These are phyloP conservation scores for Poecilia velifera DNA, from an alignment of 2,797 vertebrate genomes.

Conservation along the genomic window DNA sequence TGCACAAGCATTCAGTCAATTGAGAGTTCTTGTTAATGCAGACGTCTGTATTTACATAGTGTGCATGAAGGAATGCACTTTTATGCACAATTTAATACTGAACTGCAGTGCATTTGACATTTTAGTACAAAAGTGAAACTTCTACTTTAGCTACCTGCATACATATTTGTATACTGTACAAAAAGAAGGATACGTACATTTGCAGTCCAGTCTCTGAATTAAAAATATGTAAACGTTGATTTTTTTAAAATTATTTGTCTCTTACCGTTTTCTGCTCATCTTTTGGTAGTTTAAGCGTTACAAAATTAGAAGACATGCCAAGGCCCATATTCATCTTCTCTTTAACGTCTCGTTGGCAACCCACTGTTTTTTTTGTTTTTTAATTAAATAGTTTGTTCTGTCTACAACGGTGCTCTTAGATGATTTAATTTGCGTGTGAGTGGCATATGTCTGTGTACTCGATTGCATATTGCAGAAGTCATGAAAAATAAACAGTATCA, in stretches of 20 bases:
- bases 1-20: slow-evolving; percentile 81
- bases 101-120: slow-evolving; percentile 81
- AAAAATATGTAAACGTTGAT: slow-evolving; percentile 76
- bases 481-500: slow-evolving; percentile 51
- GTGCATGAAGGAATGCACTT: slow-evolving; percentile 74
- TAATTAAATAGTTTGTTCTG: slow-evolving; percentile 59
- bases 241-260: slow-evolving; percentile 29
- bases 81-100: slow-evolving; percentile 83
- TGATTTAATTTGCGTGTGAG: slow-evolving; percentile 61
- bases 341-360: slow-evolving; percentile 65
- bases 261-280: slow-evolving; percentile 60
- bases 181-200: slow-evolving; percentile 73
- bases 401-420: slow-evolving; percentile 48
- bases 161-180: slow-evolving; percentile 83
- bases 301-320: slow-evolving; percentile 64
- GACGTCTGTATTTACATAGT: slow-evolving; percentile 78
- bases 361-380: slow-evolving; percentile 66
- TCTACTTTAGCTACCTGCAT: slow-evolving; percentile 76
- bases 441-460: slow-evolving; percentile 58
- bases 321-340: slow-evolving; percentile 56
- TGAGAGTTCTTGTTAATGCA: slow-evolving; percentile 75
- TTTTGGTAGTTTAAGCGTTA: slow-evolving; percentile 60
- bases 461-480: slow-evolving; percentile 66
- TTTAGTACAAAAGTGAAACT: slow-evolving; percentile 83
- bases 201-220: slow-evolving; percentile 73